Evolutionary conservation across 2,888 invertebrate genomes (phyloP), one percentile per base, ranked within the genome.

Genomic region (Melinopterus prodromus): DNA sequence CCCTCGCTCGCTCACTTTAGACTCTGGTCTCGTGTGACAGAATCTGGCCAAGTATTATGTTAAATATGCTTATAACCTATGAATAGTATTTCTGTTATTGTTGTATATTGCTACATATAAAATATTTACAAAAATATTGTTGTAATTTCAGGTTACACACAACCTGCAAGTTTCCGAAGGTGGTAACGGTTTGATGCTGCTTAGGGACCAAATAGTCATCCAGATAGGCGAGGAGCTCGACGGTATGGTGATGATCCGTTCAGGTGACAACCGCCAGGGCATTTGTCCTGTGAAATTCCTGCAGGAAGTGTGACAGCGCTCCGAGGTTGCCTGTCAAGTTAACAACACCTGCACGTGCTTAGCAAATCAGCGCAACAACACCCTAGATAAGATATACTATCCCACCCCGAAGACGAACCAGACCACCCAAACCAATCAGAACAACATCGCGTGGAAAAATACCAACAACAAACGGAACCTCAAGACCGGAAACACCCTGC

Each of bases 281-380:
- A 94, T 96, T 84, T 98, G 98, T 90, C 98, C 98, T n/a, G 90
- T 97, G 71, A 97, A 97, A 89, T 98, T 97, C 88, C 92, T 98
- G 82, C 96, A 97, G 91, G 98, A 98, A 91, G 97, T 97, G 95
- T 97, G 97, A 97, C 96, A 92, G 89, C 92, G 91, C 86, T 87
- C 84, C 78, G 88, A 88, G 84, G 86, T 85, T 82, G 86, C 85
- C 79, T 86, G 85, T 82, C 86, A 88, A 87, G 85, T 87, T 82
- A 85, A 85, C 84, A 86, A 84, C 85, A 85, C 83, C 79, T 87
- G 84, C 85, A 85, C 82, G 84, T 87, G 84, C 85, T 80, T 82
- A 82, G 82, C 84, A 79, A 80, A 78, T 77, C 81, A 81, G 79
- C 76, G 80, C 81, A 80, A 70, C 79, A 82, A 81, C 16, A 74